Evolutionary conservation across 1,140 invertebrate species (phyloP), one percentile per base, ranked within the genome.

Genomic region (Epicauta chinensis): DNA sequence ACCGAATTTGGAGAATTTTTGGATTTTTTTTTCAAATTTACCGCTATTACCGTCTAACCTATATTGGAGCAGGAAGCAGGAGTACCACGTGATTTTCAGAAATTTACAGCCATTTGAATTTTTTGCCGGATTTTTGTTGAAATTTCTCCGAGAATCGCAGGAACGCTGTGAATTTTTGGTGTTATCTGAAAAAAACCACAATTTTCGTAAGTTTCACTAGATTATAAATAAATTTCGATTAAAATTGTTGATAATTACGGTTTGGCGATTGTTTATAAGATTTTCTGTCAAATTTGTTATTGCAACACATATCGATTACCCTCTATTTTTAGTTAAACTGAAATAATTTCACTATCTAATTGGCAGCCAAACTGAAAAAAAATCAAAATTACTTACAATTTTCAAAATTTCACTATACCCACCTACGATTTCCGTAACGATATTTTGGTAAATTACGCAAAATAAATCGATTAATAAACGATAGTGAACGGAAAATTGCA

Each of bases 281-380:
- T n/a, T n/a, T n/a, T n/a, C n/a, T n/a, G n/a, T n/a, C n/a, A n/a
- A n/a, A n/a, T n/a, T n/a, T 23, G 4, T 7, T 59, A 64, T 58
- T 57, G 58, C 58, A 62, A 64, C 49, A 56, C 9, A 23, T 63
- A 65, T 65, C 56, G 63, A 65, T 65, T 59, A 23, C 9, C 23
- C 23, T 58, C 59, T 65, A 65, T 65, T 65, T 63, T 55, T 65
- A 62, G 63, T 16, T 36, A 40, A 46, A 1, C 14, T 53, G 32
- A 54, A 50, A 55, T 43, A 52, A 50, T 60, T 64, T 58, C 60
- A 59, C 59, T 59, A 57, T 53, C 57, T 49, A 59, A 52, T 52
- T 54, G 55, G 35, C 29, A 48, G 23, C 23, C 23, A 23, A 23
- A 23, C 23, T 23, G 23, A 23, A 23, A 23, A n/a, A n/a, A 23